Conservation (phyloP, 2,113 vertebrate species). For the Morone chrysops region DNA sequence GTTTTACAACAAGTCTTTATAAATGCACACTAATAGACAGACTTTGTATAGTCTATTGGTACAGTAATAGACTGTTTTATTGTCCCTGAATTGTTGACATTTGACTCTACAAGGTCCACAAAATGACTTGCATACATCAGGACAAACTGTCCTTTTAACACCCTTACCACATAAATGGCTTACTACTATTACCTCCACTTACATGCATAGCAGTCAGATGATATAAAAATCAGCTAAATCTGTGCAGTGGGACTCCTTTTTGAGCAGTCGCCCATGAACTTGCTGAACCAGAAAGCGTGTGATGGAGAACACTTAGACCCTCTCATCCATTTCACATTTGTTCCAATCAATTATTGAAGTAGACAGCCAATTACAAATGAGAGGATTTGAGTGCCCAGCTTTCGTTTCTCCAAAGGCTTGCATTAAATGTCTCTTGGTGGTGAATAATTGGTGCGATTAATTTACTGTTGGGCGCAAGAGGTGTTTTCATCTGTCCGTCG, state of each 20-base stretch:
- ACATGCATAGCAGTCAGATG: constrained; percentile 55
- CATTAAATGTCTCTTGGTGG: constrained; percentile 83
- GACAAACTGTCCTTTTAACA: constrained; percentile 36
- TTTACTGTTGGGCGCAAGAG: constrained; percentile 83
- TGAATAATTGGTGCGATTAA: constrained; percentile 86
- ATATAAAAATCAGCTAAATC: constrained; percentile 67
- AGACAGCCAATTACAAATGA: constrained; percentile 88
- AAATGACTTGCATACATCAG: constrained; percentile 26
- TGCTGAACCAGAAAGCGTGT: constrained; percentile 80
- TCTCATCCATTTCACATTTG: constrained; percentile 89
- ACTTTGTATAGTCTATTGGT: constrained; percentile 2
- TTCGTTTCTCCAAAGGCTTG: constrained; percentile 84
- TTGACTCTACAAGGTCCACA: constrained; percentile 30
- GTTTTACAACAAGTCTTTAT: neutral
- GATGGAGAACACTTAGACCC: constrained; percentile 87
- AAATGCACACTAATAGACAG: constrained; percentile 13
- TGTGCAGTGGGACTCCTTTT: constrained; percentile 64
- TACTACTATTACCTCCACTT: constrained; percentile 50
- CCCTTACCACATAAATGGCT: constrained; percentile 41
- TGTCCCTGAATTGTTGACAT: constrained; percentile 51
- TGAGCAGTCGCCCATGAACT: constrained; percentile 76
- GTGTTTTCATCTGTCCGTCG: constrained; percentile 81
- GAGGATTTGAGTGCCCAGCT: constrained; percentile 84
- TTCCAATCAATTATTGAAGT: constrained; percentile 90
- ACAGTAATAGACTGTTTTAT: constrained; percentile 45